phyloP scores from a whole-genome alignment of 2,797 vertebrate species.

The Myotis pilosus region DNA sequence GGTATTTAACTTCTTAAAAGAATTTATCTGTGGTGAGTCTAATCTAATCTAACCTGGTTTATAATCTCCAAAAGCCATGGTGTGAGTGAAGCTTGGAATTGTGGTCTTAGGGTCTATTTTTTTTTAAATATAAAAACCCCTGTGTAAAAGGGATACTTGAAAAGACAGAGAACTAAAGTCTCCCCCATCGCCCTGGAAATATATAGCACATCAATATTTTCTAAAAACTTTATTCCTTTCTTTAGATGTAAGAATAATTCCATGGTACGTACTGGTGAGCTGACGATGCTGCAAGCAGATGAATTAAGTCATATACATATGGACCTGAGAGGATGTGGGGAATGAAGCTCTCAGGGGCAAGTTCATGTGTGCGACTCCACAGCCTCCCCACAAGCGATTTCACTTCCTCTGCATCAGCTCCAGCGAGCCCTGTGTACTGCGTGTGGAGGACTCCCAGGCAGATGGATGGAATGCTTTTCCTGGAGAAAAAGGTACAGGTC shows the following conservation, averaged over 20 bases:
- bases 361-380: background rate
- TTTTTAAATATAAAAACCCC: background rate
- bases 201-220: conserved; percentile 10
- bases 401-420: background rate
- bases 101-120: background rate
- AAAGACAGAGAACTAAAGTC: background rate
- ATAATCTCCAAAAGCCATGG: background rate
- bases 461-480: background rate
- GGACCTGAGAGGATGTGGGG: background rate
- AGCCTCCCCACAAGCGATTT: background rate
- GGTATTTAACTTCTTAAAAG: background rate
- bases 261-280: background rate
- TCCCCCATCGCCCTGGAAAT: background rate
- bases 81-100: background rate
- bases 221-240: background rate
- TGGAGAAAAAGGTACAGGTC: background rate
- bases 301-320: background rate
- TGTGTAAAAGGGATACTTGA: background rate
- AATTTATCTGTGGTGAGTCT: background rate
- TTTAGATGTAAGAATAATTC: background rate
- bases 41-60: background rate
- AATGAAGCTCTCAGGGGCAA: background rate
- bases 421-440: background rate
- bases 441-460: background rate
- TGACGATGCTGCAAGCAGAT: background rate